Evolutionary conservation across 2,113 vertebrate genomes (phyloP), one percentile per base, ranked within the genome.

Genomic region (Aleadryas rufinucha): DNA sequence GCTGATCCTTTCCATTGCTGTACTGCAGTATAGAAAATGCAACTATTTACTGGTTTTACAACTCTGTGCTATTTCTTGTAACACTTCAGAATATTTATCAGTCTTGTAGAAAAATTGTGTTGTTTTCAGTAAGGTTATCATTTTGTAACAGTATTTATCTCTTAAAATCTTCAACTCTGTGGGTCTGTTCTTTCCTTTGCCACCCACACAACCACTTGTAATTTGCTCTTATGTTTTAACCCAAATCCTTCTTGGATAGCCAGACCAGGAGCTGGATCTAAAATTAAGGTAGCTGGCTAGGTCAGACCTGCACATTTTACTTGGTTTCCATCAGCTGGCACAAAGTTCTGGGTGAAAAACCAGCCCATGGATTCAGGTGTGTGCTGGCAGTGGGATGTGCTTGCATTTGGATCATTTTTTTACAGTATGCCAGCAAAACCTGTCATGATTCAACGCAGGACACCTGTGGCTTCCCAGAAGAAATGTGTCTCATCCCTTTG

Each of bases 31-130:
- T 59, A 69, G 80, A 63, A 93, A 90, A 95, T 59, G 71, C 84
- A 97, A 5, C 70, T 88, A 31, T 61, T 87, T 79, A 61, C 92
- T 94, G 86, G 39, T 92, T 76, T 82, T 92, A 94, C 89, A 95
- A 22, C 72, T 93, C 54, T 81, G 47, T 94, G 94, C 90, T 97
- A 75, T 94, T 96, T 94, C 89, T 93, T 90, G 79, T 96, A 95
- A 89, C 61, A 39, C 53, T 88, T 94, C 33, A 35, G 66, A 93
- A 82, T 90, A 91, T 91, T 93, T 96, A 90, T 94, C 88, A 59
- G 84, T 74, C 81, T 89, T 64, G 56, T 92, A 80, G 54, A 52
- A 87, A 49, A 65, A 39, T 47, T 27, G 37, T 16, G n/a, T 95
- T 82, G 44, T 64, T 95, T 84, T 88, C 71, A 84, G 74, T 84